Conservation (phyloP, 1,140 invertebrate genomes). For the Meloidogyne floridensis region DNA sequence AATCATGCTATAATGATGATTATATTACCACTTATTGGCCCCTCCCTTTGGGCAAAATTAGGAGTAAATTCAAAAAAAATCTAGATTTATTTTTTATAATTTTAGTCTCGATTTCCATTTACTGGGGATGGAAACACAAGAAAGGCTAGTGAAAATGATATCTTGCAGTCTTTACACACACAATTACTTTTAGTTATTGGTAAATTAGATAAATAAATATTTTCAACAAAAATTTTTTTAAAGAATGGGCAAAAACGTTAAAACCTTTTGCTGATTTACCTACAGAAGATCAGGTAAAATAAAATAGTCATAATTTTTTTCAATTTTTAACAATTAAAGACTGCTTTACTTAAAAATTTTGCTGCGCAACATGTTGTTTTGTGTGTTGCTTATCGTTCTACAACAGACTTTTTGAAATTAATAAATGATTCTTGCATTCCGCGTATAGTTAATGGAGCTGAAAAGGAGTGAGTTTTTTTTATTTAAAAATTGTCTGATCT, state of each 20-base stretch:
- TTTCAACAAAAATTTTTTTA: neutral
- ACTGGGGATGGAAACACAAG: constrained; percentile 40
- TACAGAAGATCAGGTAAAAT: constrained; percentile 59
- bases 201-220: constrained; percentile 3
- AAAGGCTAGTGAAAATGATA: constrained; percentile 60
- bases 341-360: constrained; percentile 62
- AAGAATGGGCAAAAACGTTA: constrained; percentile 63
- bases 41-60: too few relatives aligned
- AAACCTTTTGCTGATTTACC: constrained; percentile 59
- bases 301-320: constrained; percentile 18
- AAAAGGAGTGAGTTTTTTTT: constrained; percentile 45
- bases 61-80: neutral
- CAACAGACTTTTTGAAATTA: constrained; percentile 54
- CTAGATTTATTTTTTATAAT: neutral
- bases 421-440: constrained; percentile 64
- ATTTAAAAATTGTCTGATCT: neutral
- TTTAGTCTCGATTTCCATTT: constrained; percentile 16
- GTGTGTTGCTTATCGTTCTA: constrained; percentile 62
- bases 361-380: constrained; percentile 64
- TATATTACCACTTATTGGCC: too few relatives aligned
- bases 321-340: constrained; percentile 30
- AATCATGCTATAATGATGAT: too few relatives aligned
- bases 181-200: constrained; percentile 63
- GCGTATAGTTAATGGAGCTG: constrained; percentile 41
- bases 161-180: constrained; percentile 61